A percentile compares a stretch with the other conserved stretches of the same genome.
phyloP scores from a whole-genome alignment of 1,140 invertebrate genomes.

The Euura saliciscinereae region DNA sequence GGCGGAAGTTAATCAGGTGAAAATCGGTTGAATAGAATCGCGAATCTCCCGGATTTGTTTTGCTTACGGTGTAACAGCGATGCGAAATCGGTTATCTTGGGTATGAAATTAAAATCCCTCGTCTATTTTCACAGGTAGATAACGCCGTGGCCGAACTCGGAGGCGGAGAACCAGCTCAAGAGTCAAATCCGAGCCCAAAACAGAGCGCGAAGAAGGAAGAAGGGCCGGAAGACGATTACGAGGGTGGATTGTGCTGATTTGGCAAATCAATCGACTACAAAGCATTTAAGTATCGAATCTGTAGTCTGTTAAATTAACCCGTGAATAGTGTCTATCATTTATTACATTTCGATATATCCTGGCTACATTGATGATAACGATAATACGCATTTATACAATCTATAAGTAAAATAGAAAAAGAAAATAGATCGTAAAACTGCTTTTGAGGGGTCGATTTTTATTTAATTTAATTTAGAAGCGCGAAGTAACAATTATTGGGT shows the following conservation, averaged over 20 bases:
- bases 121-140: not conserved
- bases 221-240: not conserved
- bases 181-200: not conserved
- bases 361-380: too few relatives aligned
- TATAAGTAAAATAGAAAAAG: too few relatives aligned
- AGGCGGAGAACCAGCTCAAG: not conserved
- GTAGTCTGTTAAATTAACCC: not conserved
- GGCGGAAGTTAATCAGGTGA: conserved; percentile 52
- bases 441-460: too few relatives aligned
- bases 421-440: too few relatives aligned
- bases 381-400: too few relatives aligned
- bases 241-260: not conserved
- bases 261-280: not conserved
- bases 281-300: too few relatives aligned
- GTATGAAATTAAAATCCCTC: too few relatives aligned
- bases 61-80: too few relatives aligned
- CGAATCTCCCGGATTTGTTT: not conserved
- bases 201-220: not conserved
- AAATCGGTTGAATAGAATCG: not conserved
- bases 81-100: too few relatives aligned
- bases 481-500: too few relatives aligned
- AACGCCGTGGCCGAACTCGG: not conserved
- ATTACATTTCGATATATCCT: not conserved
- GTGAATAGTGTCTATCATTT: not conserved
- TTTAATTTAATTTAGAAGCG: too few relatives aligned